These are phyloP conservation scores for Stegostoma tigrinum DNA, from an alignment of 2,113 vertebrate genomes.

Conservation along the genomic window DNA sequence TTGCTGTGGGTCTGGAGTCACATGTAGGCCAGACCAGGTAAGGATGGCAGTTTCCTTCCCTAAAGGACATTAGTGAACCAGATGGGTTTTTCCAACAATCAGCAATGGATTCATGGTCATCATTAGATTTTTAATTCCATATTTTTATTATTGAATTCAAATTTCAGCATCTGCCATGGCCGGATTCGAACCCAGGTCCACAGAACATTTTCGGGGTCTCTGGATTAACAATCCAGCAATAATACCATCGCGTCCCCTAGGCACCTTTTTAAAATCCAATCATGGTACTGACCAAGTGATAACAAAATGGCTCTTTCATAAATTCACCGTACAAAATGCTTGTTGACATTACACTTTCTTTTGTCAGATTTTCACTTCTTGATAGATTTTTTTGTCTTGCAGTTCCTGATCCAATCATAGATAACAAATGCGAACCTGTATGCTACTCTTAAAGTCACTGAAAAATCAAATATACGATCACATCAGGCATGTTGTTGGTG, in stretches of 20 bases:
- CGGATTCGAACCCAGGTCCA: too few relatives aligned
- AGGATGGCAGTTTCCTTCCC: too few relatives aligned
- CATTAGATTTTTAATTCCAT: too few relatives aligned
- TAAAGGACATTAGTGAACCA: too few relatives aligned
- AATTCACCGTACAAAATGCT: neutral
- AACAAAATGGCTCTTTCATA: neutral
- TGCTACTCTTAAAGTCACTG: neutral
- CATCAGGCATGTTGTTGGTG: neutral
- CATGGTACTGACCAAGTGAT: neutral
- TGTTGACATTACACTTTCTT: neutral
- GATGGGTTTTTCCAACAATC: too few relatives aligned
- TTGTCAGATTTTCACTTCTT: neutral
- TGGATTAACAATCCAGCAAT: too few relatives aligned
- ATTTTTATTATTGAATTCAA: too few relatives aligned
- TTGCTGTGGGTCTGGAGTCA: too few relatives aligned
- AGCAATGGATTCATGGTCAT: too few relatives aligned
- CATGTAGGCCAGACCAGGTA: too few relatives aligned
- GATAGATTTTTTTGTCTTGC: neutral
- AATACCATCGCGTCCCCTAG: neutral
- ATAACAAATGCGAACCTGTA: neutral
- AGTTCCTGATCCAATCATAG: neutral
- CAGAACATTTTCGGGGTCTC: too few relatives aligned
- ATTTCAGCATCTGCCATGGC: too few relatives aligned
- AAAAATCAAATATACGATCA: neutral
- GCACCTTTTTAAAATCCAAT: neutral